These are phyloP conservation scores for Diprion similis DNA, from an alignment of 1,140 invertebrate species.

Conservation along the genomic window DNA sequence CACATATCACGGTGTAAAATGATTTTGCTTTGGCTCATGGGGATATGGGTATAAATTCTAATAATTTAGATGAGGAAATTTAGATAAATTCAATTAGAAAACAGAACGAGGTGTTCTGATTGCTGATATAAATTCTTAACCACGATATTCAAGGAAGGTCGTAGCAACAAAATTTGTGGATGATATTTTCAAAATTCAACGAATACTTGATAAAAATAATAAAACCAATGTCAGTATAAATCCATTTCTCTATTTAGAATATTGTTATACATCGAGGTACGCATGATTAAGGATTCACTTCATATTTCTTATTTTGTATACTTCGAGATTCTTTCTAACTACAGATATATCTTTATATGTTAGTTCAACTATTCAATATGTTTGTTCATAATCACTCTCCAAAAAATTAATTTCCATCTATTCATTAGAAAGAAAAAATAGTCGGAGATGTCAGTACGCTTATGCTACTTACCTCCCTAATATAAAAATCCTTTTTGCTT, in stretches of 20 bases:
- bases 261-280: too few species aligned
- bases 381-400: too few species aligned
- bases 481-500: slow-evolving; percentile 11
- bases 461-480: slow-evolving; percentile 8
- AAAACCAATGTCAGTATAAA: background rate
- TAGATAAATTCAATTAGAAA: too few species aligned
- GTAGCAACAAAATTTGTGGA: slow-evolving; percentile 32
- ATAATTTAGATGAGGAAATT: background rate
- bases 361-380: too few species aligned
- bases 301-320: slow-evolving; percentile 11
- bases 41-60: background rate
- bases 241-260: too few species aligned
- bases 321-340: background rate
- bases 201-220: background rate
- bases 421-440: background rate
- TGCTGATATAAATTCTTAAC: too few species aligned
- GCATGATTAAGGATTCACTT: background rate
- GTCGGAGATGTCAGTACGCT: slow-evolving; percentile 19
- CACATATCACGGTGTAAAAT: background rate
- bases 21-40: background rate
- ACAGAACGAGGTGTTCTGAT: too few species aligned
- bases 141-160: background rate
- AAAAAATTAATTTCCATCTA: too few species aligned
- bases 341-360: background rate
- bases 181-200: background rate